A percentile compares a stretch with the other conserved stretches of the same genome.
phyloP scores from a whole-genome alignment of 2,888 invertebrate species.

The Chirona hameri region DNA sequence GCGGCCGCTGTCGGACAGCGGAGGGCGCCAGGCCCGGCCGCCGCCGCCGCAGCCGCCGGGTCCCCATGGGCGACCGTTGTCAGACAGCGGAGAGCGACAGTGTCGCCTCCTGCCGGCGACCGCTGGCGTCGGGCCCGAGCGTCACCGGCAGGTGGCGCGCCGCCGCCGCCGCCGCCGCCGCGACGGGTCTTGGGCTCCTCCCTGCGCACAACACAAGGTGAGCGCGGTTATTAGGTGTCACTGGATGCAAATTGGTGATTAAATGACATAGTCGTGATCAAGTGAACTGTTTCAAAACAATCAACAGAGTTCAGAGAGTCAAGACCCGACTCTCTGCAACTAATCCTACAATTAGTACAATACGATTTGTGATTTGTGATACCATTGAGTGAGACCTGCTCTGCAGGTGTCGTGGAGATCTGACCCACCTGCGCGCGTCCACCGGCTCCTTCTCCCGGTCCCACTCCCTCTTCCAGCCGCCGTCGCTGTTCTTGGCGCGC shows the following conservation, averaged over 20 bases:
- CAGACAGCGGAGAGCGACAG: background rate
- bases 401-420: no score
- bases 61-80: background rate
- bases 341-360: no score
- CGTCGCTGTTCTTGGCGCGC: background rate
- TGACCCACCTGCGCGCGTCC: background rate
- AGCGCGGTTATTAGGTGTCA: no score
- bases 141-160: no score
- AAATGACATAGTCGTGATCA: no score
- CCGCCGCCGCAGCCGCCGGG: background rate
- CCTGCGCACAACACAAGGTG: background rate
- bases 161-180: background rate
- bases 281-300: no score
- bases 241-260: no score
- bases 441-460: background rate
- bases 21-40: no score
- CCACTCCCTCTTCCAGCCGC: background rate
- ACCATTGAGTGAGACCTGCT: no score
- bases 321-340: no score
- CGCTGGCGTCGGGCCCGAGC: background rate
- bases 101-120: background rate
- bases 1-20: background rate
- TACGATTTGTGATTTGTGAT: no score
- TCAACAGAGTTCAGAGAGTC: no score
- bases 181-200: background rate